Percentiles rank a stretch among this genome's conserved stretches.
Evolutionary conservation across 2,113 vertebrate genomes (phyloP).

Genomic region (Irena cyanogastra): DNA sequence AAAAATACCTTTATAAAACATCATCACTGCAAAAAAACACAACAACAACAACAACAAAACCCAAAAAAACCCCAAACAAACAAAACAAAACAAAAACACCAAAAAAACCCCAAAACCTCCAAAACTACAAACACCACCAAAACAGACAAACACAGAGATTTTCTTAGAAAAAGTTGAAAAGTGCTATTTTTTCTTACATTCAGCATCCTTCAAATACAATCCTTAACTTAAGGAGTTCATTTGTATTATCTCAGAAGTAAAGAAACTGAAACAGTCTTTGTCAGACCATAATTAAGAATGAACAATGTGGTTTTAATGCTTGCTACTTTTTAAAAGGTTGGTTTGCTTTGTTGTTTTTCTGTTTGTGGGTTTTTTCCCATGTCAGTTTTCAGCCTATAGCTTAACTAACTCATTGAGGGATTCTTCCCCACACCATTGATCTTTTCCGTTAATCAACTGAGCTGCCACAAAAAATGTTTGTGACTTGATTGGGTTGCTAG

Average conservation of each 20-base stretch:
- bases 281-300: background rate
- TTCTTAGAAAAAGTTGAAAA: background rate
- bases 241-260: background rate
- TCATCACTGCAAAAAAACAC: background rate
- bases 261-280: background rate
- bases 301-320: background rate
- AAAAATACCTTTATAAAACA: background rate
- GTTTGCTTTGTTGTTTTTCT: background rate
- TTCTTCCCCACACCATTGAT: background rate
- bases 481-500: background rate
- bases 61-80: too few relatives aligned
- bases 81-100: too few relatives aligned
- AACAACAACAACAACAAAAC: too few relatives aligned
- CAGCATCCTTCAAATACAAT: too few relatives aligned
- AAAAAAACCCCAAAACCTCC: too few relatives aligned
- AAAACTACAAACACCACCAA: too few relatives aligned
- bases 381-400: background rate
- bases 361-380: rapidly evolving
- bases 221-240: background rate
- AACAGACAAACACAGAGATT: background rate
- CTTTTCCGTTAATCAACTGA: background rate
- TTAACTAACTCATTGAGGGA: background rate
- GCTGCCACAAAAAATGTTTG: background rate
- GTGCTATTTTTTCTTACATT: background rate
- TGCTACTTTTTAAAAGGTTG: background rate